Evolutionary conservation across 2,113 vertebrate genomes (phyloP).

Genomic region (Oxyruncus cristatus): DNA sequence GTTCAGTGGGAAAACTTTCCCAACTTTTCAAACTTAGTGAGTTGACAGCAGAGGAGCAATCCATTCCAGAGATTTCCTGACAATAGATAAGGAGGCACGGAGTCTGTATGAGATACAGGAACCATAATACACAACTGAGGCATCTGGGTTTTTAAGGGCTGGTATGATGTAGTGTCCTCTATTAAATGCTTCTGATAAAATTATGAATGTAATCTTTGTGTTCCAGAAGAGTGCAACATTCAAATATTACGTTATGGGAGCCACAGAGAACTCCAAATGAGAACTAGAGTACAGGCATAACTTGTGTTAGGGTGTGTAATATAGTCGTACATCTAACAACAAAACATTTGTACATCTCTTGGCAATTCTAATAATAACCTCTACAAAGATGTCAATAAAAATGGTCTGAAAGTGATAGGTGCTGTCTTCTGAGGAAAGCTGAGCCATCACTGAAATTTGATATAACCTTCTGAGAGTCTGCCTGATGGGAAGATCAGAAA

Average conservation of each 20-base stretch:
- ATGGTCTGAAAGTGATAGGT: neutral
- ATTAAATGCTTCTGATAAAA: neutral
- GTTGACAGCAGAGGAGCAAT: neutral
- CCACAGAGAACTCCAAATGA: neutral
- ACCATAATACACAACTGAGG: neutral
- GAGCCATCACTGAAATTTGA: neutral
- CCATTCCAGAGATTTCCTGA: neutral
- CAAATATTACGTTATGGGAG: neutral
- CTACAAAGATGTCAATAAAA: neutral
- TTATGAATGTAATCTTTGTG: neutral
- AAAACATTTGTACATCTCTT: rapidly evolving
- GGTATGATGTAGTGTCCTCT: neutral
- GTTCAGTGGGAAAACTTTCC: neutral
- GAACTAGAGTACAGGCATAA: neutral
- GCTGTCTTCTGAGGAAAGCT: neutral
- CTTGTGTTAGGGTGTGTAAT: no score
- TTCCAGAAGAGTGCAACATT: neutral
- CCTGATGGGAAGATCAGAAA: neutral
- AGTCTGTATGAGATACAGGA: neutral
- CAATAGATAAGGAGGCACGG: neutral
- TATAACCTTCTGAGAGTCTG: neutral
- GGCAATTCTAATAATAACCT: neutral
- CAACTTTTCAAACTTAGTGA: neutral
- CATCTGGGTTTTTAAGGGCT: neutral
- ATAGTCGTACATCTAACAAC: rapidly evolving